Evolutionary conservation across 2,888 invertebrate species (phyloP).

Genomic region (Dascillus cervinus): DNA sequence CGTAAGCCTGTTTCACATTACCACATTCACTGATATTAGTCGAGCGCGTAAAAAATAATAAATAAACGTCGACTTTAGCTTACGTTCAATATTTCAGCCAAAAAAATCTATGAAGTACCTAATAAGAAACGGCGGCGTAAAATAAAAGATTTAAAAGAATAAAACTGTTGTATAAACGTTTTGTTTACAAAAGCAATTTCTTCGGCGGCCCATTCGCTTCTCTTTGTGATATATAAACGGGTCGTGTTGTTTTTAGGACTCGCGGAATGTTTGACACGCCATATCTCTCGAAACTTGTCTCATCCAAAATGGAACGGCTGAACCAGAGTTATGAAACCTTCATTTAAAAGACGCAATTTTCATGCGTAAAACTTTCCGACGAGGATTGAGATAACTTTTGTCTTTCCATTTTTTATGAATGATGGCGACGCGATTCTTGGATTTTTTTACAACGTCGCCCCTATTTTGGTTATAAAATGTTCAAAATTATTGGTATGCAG

Average conservation of each 20-base stretch:
- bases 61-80: not conserved
- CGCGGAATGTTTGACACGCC: slow-evolving; percentile 9
- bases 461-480: too few species aligned
- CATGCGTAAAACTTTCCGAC: not conserved
- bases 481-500: too few species aligned
- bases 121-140: too few species aligned
- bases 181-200: slow-evolving; percentile 9
- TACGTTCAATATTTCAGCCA: too few species aligned
- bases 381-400: too few species aligned
- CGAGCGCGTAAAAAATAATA: not conserved
- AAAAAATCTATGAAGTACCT: too few species aligned
- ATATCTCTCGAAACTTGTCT: slow-evolving; percentile 9
- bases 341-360: slow-evolving; percentile 3
- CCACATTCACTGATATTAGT: not conserved
- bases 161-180: slow-evolving; percentile 8
- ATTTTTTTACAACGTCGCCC: too few species aligned
- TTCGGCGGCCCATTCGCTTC: slow-evolving; percentile 7
- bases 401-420: too few species aligned
- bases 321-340: slow-evolving; percentile 5
- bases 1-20: not conserved
- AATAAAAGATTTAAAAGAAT: too few species aligned
- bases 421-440: too few species aligned
- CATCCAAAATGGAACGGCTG: slow-evolving; percentile 10
- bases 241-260: slow-evolving; percentile 6
- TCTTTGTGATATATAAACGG: too few species aligned